Base-by-base conservation (phyloP, 2,113 vertebrate genomes). In the Mesocricetus auratus region DNA sequence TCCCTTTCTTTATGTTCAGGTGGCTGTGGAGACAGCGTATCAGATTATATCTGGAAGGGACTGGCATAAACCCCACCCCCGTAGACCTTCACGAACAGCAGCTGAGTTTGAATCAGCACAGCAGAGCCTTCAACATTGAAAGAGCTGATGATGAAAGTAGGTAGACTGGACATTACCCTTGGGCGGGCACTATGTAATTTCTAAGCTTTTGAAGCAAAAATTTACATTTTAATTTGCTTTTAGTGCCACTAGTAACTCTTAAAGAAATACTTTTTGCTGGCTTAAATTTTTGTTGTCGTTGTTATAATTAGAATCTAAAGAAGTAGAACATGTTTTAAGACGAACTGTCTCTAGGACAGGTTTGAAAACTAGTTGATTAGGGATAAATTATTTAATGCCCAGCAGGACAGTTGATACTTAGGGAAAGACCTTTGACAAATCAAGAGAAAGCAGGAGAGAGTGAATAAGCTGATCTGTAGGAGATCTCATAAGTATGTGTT, bases 81-180 rank as follows among this genome's bases (percentile, higher is more conserved):
- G 99, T 99, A 97, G 99, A 99, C 97, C 98, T 99, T 69, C 99
- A 99, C 6, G 99, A 99, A 78, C 99, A 99, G 97, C 99, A 99
- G 97, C 98, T 99, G 78, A 99, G 99, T 97, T 98, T 99, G 97
- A 99, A 99, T 98, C 99, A 99, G 93, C 99, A 99, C 96, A 99
- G 97, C 96, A 99, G 98, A 93, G 99, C 99, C 78, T 99, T 99
- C 95, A 99, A 99, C 94, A 98, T 98, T 92, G 98, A 97, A 97
- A 98, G 98, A 97, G 92, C 97, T 68, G 98, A 94, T 71, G 98
- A 99, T 97, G 98, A 98, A 98, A 98, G 99, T 99, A 98, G 77
- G 98, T 98, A 75, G 21, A 96, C 78, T 90, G 96, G 91, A 85
- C 56, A 50, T 29, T 47, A 82, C 24, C 73, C 21, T 66, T 31